Evolutionary conservation across 2,888 invertebrate genomes (phyloP).

Genomic region (Watsonalla cultraria): DNA sequence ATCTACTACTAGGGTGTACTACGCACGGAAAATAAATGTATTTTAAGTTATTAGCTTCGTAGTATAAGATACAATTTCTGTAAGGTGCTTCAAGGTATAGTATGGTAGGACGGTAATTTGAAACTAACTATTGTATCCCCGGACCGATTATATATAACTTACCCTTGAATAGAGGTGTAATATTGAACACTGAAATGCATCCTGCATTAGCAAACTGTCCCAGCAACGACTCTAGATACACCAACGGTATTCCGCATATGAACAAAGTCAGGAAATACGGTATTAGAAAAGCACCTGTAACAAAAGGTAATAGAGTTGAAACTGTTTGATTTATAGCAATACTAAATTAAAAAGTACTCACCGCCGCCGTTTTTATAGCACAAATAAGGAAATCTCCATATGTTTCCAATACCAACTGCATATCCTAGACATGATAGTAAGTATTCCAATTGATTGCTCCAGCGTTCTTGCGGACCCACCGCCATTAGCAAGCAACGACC

Average conservation of each 20-base stretch:
- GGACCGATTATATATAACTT: conserved; percentile 11
- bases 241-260: conserved; percentile 91
- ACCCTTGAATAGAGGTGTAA: conserved; percentile 93
- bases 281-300: conserved; percentile 90
- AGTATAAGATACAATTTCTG: no score
- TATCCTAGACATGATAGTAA: conserved; percentile 89
- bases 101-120: no score
- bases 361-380: conserved; percentile 93
- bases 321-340: neutral
- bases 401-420: conserved; percentile 91
- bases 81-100: no score
- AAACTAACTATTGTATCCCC: no score
- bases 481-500: conserved; percentile 42
- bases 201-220: conserved; percentile 92
- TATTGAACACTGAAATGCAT: conserved; percentile 88
- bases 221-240: conserved; percentile 91
- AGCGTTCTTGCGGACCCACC: conserved; percentile 77
- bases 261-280: conserved; percentile 90
- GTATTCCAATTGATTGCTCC: conserved; percentile 88
- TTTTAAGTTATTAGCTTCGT: no score
- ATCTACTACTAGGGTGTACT: no score
- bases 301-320: conserved; percentile 5
- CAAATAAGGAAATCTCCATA: conserved; percentile 92
- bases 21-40: no score
- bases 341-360: conserved; percentile 43